These are phyloP conservation scores for Synanthedon andrenaeformis DNA, from an alignment of 2,888 invertebrate genomes.

Conservation along the genomic window DNA sequence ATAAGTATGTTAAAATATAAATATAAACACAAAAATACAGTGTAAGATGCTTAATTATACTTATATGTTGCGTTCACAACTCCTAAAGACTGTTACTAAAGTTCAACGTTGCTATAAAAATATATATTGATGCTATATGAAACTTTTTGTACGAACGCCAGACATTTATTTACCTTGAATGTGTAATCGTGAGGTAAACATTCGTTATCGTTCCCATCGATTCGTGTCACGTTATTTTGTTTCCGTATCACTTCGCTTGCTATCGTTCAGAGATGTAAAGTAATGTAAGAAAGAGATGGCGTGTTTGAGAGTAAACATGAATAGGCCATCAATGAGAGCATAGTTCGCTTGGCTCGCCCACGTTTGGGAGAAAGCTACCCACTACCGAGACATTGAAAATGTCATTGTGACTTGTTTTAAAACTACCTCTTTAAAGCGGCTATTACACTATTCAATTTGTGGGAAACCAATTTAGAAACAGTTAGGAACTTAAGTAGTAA, in stretches of 20 bases:
- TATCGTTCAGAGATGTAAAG: conserved; percentile 17
- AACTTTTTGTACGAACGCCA: not conserved
- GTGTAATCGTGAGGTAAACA: conserved; percentile 59
- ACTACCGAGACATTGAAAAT: not conserved
- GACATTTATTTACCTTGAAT: conserved; percentile 42
- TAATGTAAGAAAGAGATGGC: conserved; percentile 8
- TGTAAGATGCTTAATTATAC: no score
- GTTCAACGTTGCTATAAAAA: no score
- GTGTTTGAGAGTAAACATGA: conserved; percentile 28
- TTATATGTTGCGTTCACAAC: no score
- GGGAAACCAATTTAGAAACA: no score
- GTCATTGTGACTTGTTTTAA: not conserved
- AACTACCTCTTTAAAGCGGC: no score
- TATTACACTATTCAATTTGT: no score
- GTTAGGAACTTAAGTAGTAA: no score
- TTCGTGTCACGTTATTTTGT: conserved; percentile 35
- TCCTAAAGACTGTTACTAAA: no score
- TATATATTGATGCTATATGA: not conserved
- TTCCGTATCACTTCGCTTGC: conserved; percentile 19
- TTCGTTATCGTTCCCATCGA: conserved; percentile 51
- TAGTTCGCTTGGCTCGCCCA: conserved; percentile 34
- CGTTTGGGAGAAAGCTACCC: conserved; percentile 50
- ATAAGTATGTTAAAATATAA: no score
- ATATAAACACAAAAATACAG: no score
- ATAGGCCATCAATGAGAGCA: conserved; percentile 40